These are phyloP conservation scores for Oreochromis mossambicus DNA, from an alignment of 2,797 vertebrate species.

Conservation along the genomic window DNA sequence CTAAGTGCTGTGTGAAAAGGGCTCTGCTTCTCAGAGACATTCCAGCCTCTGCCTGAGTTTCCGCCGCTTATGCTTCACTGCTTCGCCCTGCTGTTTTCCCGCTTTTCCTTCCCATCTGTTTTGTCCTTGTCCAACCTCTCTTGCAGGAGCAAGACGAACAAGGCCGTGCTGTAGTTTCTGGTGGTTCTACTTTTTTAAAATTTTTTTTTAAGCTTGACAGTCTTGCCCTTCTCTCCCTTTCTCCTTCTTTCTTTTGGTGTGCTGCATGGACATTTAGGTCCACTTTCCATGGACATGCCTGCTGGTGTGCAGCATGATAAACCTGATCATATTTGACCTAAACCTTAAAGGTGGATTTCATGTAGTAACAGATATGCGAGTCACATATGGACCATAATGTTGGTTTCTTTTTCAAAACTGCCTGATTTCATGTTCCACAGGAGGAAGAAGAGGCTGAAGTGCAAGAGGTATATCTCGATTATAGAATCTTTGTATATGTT, in stretches of 20 bases:
- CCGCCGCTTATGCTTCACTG: neutral
- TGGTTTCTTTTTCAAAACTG: neutral
- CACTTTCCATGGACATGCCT: constrained; percentile 16
- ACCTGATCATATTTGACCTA: neutral
- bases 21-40: constrained; percentile 37
- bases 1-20: constrained; percentile 27
- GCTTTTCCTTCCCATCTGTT: constrained; percentile 1
- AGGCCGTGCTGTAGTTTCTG: constrained; percentile 39
- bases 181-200: constrained; percentile 1
- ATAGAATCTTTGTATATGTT: neutral
- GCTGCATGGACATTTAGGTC: constrained; percentile 52
- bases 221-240: neutral
- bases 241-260: neutral
- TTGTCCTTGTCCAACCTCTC: constrained; percentile 7
- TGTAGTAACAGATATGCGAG: neutral
- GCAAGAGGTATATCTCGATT: constrained; percentile 69
- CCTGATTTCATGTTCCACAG: constrained; percentile 48
- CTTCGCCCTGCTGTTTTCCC: constrained; percentile 23
- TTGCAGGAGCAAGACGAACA: constrained; percentile 64
- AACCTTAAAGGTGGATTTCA: constrained; percentile 18
- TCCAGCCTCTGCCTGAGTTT: constrained; percentile 43
- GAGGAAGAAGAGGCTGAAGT: constrained; percentile 74
- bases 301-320: constrained; percentile 46
- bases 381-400: neutral
- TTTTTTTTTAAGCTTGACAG: neutral